phyloP scores from a whole-genome alignment of 2,888 invertebrate genomes.

The Melieria omissa region DNA sequence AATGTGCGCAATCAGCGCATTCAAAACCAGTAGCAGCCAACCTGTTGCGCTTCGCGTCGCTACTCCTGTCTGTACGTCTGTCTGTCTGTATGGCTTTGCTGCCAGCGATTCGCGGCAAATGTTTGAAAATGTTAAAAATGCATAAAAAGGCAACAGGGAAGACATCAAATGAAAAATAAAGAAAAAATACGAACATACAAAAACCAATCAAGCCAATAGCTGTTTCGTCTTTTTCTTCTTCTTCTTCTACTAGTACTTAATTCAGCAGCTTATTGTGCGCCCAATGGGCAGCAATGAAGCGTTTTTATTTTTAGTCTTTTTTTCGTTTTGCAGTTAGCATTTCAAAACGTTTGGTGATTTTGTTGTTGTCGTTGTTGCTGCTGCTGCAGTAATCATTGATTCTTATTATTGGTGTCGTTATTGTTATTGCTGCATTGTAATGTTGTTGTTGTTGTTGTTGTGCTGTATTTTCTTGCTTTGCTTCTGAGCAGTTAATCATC shows the following conservation, averaged over 20 bases:
- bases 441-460: not conserved
- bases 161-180: not conserved
- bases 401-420: too few relatives aligned
- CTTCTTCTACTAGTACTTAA: not conserved
- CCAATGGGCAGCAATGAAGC: not conserved
- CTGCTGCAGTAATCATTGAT: too few relatives aligned
- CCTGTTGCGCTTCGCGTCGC: conserved; percentile 18
- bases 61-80: not conserved
- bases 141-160: conserved; percentile 20
- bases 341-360: not conserved
- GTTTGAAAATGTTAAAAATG: not conserved
- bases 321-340: conserved; percentile 4
- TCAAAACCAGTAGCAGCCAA: conserved; percentile 33
- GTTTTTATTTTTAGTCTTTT: not conserved
- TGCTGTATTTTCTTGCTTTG: not conserved
- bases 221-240: not conserved
- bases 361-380: too few relatives aligned
- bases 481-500: not conserved
- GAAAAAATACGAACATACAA: not conserved
- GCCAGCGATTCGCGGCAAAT: not conserved
- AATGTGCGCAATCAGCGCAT: conserved; percentile 26
- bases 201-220: conserved; percentile 4
- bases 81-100: not conserved
- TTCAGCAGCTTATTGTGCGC: not conserved
- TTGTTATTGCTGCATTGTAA: not conserved